Base-by-base conservation (phyloP, 2,113 vertebrate species). In the Maccullochella peelii region DNA sequence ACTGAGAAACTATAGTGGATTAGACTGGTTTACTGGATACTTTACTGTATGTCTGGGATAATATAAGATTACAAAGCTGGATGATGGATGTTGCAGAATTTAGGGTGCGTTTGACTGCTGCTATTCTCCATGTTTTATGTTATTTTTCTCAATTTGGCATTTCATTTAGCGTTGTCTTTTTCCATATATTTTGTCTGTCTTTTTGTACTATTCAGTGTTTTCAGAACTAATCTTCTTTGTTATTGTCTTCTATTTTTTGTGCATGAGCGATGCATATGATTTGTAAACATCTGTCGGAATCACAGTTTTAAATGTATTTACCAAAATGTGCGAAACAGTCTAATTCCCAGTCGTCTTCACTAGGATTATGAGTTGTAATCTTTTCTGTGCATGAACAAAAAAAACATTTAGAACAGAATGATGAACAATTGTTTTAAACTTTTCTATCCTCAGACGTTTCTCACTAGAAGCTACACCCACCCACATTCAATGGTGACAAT, bases 241-340 rank as follows among this genome's bases (percentile, higher is more conserved):
- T 67, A 30, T 18, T 5, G 20, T 61, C 12, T 40, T 25, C 52
- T 6, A 8, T 57, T 58, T 79, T 52, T 33, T 7, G 71, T 36
- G 33, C 33, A 16, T 50, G 20, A 77, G 5, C 2, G 12, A 73
- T 38, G 33, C 40, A 63, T 0, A 33, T 36, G 76, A 70, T 79
- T 72, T 72, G 25, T 57, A 33, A 79, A 38, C 76, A 73, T 80
- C 62, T 50, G 47, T 54, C 1, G 0, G n/a, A 73, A 85, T 52
- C 50, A 11, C 36, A 44, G 12, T 71, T 62, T 68, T 25, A 55
- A 57, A 65, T 27, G 33, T 14, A 25, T 79, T 76, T 38, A 27
- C 58, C 16, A 44, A 55, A 77, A 74, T 67, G 58, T 86, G 40
- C 52, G 68, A 58, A 79, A 44, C 54, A 50, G 27, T 66, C 11